Evolutionary conservation across 2,888 invertebrate species (phyloP).

Genomic region (Oxycera nigricornis): DNA sequence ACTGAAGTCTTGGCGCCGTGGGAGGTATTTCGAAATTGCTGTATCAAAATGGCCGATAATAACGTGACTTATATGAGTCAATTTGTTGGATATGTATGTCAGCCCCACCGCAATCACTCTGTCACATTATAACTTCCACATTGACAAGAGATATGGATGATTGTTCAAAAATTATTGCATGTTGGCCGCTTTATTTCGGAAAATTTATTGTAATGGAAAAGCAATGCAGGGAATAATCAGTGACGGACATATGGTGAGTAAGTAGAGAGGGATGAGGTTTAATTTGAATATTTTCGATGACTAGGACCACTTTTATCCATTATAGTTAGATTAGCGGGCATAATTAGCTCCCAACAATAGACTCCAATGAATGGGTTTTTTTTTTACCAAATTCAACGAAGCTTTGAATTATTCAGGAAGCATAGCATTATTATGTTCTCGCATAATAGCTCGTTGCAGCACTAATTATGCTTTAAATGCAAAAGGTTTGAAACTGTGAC

Average conservation of each 20-base stretch:
- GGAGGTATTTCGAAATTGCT: constrained; percentile 36
- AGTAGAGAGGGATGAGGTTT: neutral
- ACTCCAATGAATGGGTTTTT: too few species aligned
- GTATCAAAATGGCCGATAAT: constrained; percentile 38
- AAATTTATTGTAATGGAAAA: constrained; percentile 26
- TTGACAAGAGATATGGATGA: neutral
- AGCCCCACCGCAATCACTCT: constrained; percentile 10
- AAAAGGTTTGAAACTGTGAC: too few species aligned
- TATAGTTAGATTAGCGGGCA: constrained; percentile 13
- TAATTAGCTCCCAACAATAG: neutral
- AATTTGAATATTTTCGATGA: neutral
- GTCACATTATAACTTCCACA: neutral
- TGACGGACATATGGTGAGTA: neutral
- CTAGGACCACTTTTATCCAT: constrained; percentile 15
- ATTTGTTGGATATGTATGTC: constrained; percentile 32
- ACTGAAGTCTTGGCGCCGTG: constrained; percentile 20
- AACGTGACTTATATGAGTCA: constrained; percentile 36
- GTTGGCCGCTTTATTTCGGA: neutral
- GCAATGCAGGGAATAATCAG: constrained; percentile 7
- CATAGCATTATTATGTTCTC: too few species aligned
- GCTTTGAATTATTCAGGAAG: too few species aligned
- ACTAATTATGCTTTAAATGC: too few species aligned
- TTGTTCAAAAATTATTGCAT: constrained; percentile 8
- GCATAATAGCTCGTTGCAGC: too few species aligned
- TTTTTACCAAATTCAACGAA: too few species aligned